Evolutionary conservation across 2,113 vertebrate genomes (phyloP), one percentile per base, ranked within the genome.

Genomic region (Spilogale gracilis): DNA sequence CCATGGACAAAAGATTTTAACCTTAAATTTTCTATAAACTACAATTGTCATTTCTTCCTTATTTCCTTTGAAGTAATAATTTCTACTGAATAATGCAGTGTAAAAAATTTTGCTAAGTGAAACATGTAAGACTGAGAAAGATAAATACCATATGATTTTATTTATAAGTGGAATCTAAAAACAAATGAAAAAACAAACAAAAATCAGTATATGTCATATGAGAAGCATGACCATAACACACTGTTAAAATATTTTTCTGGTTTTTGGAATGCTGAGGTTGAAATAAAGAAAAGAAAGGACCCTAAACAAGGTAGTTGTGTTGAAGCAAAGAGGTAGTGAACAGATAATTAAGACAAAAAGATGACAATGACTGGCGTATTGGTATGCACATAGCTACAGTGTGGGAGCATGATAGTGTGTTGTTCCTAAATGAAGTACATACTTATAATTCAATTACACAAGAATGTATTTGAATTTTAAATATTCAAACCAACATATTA

Each of bases 221-320:
- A 23, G 16, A 94, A 89, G 9, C 13, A 89, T n/a, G 16, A 58
- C 50, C 27, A 76, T 63, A 94, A 91, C 45, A 17, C 23, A 93
- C 2, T 61, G 61, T n/a, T 84, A 84, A 94, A 74, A 69, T 96
- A 78, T 54, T 38, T 87, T 79, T 83, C 3, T 76, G 30, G 48
- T n/a, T 5, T 84, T 83, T 85, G 9, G 32, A 95, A 94, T 27
- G 20, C 18, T 54, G 43, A 18, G 5, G 11, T 12, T 92, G 43
- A 84, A 76, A 95, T 83, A 69, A 94, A 65, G 60, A 56, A 88
- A 84, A 48, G 6, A 95, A 86, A 92, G 6, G 38, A 74, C 30
- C 43, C 45, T 91, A 18, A 84, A 10, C 17, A 87, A 85, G 21
- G 1, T 69, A 78, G 23, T 73, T 79, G 45, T 14, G 5, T 1